phyloP scores from a whole-genome alignment of 2,113 vertebrate species.

The Cryptotis parvus region DNA sequence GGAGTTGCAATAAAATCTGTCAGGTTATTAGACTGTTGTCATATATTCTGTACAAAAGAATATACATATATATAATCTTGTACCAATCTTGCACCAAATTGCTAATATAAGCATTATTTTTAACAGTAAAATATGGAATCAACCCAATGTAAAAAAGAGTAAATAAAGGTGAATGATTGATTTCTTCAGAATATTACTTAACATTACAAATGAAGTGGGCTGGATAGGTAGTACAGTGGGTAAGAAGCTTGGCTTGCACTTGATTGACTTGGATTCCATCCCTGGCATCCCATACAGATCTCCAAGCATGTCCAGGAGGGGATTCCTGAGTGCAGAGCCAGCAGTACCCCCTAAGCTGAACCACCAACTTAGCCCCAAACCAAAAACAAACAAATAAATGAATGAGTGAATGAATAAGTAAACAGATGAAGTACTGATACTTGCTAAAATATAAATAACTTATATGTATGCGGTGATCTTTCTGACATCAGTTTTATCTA shows the following conservation, averaged over 20 bases:
- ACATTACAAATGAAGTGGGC: not conserved
- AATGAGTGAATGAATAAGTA: too few relatives aligned
- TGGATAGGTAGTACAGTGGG: too few relatives aligned
- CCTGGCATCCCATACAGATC: too few relatives aligned
- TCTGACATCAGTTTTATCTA: not conserved
- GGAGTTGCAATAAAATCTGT: not conserved
- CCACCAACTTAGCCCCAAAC: too few relatives aligned
- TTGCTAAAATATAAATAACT: not conserved
- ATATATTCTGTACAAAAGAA: not conserved
- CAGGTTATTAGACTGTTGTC: not conserved
- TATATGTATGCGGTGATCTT: not conserved
- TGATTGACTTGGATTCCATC: too few relatives aligned
- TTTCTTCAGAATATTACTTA: not conserved
- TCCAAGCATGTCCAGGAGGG: too few relatives aligned
- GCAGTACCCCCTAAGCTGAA: too few relatives aligned
- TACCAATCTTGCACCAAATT: not conserved
- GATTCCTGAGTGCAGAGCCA: too few relatives aligned
- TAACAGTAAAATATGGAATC: not conserved
- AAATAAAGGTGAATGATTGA: not conserved
- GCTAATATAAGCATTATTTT: not conserved
- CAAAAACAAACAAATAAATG: not conserved
- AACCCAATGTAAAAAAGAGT: not conserved
- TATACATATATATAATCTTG: not conserved
- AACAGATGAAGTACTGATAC: not conserved
- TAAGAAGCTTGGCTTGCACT: too few relatives aligned